Evolutionary conservation across 2,888 invertebrate genomes (phyloP).

Genomic region (Leucozona laternaria): DNA sequence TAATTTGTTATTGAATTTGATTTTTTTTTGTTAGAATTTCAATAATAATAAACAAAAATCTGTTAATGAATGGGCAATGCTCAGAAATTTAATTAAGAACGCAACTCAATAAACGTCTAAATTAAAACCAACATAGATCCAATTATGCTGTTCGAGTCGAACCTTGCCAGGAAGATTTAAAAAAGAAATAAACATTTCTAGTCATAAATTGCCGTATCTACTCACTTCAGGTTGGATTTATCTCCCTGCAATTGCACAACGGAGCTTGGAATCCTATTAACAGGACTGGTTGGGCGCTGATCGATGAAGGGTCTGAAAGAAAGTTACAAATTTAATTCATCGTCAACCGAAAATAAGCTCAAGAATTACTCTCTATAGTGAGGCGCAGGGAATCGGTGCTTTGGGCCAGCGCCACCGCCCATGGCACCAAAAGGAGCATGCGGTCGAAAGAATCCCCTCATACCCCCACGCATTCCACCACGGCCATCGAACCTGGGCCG

Average conservation of each 20-base stretch:
- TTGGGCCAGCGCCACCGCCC: conserved; percentile 18
- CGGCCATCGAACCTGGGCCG: conserved; percentile 65
- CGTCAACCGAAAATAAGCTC: fast-evolving
- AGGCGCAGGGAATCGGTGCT: conserved; percentile 61
- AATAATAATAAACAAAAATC: too few species aligned
- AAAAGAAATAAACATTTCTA: neutral
- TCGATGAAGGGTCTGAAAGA: conserved; percentile 46
- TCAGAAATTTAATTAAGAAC: too few species aligned
- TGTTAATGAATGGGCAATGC: too few species aligned
- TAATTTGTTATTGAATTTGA: neutral
- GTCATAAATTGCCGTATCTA: neutral
- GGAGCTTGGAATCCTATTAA: conserved; percentile 12
- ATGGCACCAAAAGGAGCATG: conserved; percentile 48
- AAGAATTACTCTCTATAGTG: conserved; percentile 53
- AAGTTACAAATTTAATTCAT: neutral
- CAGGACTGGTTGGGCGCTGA: conserved; percentile 41
- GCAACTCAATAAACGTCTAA: too few species aligned
- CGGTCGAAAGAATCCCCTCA: conserved; percentile 61
- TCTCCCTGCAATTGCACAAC: conserved; percentile 32
- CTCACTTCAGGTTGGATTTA: conserved; percentile 48
- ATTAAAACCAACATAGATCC: too few species aligned
- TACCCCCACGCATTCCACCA: conserved; percentile 69
- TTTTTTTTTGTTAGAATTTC: too few species aligned
- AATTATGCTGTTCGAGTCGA: too few species aligned
- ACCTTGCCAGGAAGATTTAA: too few species aligned